Percentiles rank a stretch among this genome's conserved stretches.
These are phyloP conservation scores for Melanotaenia trifasciata DNA, from an alignment of 2,797 vertebrate species.

Conservation along the genomic window DNA sequence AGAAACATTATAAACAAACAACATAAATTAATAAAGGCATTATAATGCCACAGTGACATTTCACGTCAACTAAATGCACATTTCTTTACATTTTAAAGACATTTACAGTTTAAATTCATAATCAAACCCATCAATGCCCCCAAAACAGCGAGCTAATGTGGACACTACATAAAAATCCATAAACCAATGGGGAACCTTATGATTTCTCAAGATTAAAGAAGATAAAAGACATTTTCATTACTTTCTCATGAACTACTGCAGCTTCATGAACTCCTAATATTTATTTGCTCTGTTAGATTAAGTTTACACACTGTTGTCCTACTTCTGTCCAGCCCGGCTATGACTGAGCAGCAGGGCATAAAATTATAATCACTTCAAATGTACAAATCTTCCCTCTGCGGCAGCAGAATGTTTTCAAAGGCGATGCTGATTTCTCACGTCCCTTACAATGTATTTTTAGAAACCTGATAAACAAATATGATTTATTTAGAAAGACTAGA, in stretches of 20 bases:
- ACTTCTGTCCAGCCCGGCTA: constrained; percentile 9
- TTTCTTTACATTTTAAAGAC: background rate
- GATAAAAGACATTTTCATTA: background rate
- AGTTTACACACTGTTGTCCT: background rate
- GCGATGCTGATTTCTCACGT: constrained; percentile 5
- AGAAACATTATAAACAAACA: constrained; percentile 23
- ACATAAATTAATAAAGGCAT: background rate
- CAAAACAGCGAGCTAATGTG: background rate
- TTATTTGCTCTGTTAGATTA: constrained; percentile 19
- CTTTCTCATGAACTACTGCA: background rate
- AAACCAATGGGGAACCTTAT: background rate
- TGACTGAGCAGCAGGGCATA: constrained; percentile 5
- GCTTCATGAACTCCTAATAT: constrained; percentile 2
- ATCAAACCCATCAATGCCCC: background rate
- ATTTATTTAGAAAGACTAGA: constrained; percentile 34
- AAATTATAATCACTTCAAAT: constrained; percentile 16
- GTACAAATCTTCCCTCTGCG: constrained; percentile 6
- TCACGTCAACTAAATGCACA: background rate
- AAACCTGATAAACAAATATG: constrained; percentile 21
- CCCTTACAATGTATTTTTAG: constrained; percentile 18
- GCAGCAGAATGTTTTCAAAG: constrained; percentile 24
- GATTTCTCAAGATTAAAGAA: background rate
- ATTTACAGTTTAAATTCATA: background rate
- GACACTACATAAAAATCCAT: background rate
- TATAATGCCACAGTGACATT: background rate